Evolutionary conservation across 2,888 invertebrate species (phyloP), one percentile per base, ranked within the genome.

Genomic region (Bhutanitis thaidina): DNA sequence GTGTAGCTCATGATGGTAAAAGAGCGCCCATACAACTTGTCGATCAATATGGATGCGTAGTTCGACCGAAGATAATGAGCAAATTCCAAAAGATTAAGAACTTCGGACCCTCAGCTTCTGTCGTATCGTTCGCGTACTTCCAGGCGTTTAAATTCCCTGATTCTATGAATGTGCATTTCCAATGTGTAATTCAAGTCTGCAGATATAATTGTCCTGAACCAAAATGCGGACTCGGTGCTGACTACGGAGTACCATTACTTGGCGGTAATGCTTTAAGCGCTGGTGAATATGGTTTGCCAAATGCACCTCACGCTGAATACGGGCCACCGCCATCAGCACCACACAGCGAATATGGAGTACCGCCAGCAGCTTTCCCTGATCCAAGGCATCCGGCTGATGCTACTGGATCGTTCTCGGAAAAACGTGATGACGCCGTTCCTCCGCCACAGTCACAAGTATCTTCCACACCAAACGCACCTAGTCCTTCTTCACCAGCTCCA

Each of bases 91-190:
- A 97, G 84, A 96, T 97, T 61, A 97, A 97, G 90, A 97, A 97
- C 91, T 97, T 97, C 69, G 97, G 97, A 1, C 96, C 97, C 0
- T 96, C 97, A 16, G 97, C 97, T 3, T 97, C 97, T 0, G 97
- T 97, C 3, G 97, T 97, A 12, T 97, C 97, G 46, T 97, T 97
- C 74, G 97, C 97, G 10, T 97, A 97, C 87, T 97, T 97, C 95
- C 97, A 97, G 87, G 97, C 97, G 5, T 97, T 97, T 90, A 97
- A 97, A 83, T 97, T 97, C 93, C 97, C 97, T 1, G 97, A 97
- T 78, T 97, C 97, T 9, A 97, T 97, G 97, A 97, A 97, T 77
- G 97, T 97, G 2, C 97, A 97, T 91, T 97, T 97, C 94, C 97
- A 97, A 80, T 97, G 97, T 76, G 97, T 97, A 37, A 97, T 97